Percentiles rank a stretch among this genome's conserved stretches.
phyloP scores from a whole-genome alignment of 37 sponge, comb jelly and placozoan species.

The Cladorhizidae sp. region DNA sequence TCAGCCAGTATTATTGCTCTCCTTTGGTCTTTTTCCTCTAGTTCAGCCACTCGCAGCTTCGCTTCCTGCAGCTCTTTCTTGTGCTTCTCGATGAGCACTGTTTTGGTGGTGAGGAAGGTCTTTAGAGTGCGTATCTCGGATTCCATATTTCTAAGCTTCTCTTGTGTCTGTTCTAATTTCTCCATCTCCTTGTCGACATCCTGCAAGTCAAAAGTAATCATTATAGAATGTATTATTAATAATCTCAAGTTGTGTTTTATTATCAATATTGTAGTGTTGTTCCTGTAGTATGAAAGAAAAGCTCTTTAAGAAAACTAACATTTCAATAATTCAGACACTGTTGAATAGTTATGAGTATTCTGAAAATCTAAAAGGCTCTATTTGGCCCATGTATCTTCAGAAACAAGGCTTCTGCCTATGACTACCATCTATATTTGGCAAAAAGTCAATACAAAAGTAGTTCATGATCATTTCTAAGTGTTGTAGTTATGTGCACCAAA shows the following conservation, averaged over 20 bases:
- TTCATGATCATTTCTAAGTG: no score
- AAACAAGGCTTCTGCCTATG: no score
- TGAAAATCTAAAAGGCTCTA: no score
- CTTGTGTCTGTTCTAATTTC: slow-evolving; percentile 43
- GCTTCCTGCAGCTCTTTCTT: slow-evolving; percentile 65
- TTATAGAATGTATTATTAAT: neutral
- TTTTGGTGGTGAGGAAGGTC: slow-evolving; percentile 77
- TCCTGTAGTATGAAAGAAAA: no score
- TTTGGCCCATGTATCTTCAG: no score
- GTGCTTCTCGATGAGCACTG: slow-evolving; percentile 75
- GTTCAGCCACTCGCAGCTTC: slow-evolving; percentile 34
- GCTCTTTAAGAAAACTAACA: no score
- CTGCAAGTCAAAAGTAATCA: slow-evolving; percentile 24
- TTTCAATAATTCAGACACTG: no score
- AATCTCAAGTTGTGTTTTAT: neutral
- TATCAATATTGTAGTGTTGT: no score
- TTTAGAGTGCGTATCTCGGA: slow-evolving; percentile 78
- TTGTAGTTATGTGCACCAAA: neutral
- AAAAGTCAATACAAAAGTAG: no score
- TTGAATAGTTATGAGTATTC: no score
- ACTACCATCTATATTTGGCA: no score
- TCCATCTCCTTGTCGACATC: slow-evolving; percentile 79
- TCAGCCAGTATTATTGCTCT: slow-evolving; percentile 81
- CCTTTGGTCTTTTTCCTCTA: slow-evolving; percentile 73
- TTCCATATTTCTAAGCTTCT: slow-evolving; percentile 65